Evolutionary conservation across 2,888 invertebrate species (phyloP).

Genomic region (Ceraclea dissimilis): DNA sequence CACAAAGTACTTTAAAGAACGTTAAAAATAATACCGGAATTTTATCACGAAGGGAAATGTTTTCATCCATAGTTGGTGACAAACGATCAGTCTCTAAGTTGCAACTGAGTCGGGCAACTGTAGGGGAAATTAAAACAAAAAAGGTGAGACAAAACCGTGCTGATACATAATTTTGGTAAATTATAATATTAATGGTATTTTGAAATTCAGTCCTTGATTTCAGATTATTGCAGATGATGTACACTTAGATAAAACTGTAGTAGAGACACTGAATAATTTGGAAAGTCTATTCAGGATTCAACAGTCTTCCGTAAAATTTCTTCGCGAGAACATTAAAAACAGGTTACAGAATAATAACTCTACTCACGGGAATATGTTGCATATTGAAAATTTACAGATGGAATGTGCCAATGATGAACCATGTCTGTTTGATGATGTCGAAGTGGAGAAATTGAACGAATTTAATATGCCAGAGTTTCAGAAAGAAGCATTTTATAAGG

Average conservation of each 20-base stretch:
- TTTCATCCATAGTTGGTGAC: not conserved
- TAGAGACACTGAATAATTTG: slow-evolving; percentile 21
- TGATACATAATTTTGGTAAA: no score
- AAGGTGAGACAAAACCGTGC: slow-evolving; percentile 14
- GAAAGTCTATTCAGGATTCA: slow-evolving; percentile 15
- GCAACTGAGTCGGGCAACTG: slow-evolving; percentile 5
- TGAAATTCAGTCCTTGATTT: not conserved
- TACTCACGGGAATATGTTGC: slow-evolving; percentile 9
- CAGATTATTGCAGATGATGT: slow-evolving; percentile 20
- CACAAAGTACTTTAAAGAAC: not conserved
- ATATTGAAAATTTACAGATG: slow-evolving; percentile 19
- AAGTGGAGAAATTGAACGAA: slow-evolving; percentile 29
- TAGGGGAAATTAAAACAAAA: slow-evolving; percentile 16
- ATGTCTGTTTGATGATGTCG: slow-evolving; percentile 28
- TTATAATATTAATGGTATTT: no score
- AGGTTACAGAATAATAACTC: slow-evolving; percentile 9
- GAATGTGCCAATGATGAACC: slow-evolving; percentile 7
- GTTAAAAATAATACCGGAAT: not conserved
- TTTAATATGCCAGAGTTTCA: slow-evolving; percentile 28
- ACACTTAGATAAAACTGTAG: slow-evolving; percentile 11
- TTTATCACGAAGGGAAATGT: not conserved
- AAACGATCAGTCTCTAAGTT: not conserved
- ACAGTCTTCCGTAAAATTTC: slow-evolving; percentile 14
- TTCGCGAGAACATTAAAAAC: slow-evolving; percentile 16
- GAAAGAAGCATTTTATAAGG: slow-evolving; percentile 29